phyloP scores from a whole-genome alignment of 2,113 vertebrate genomes.

The Poeciliopsis retropinna region DNA sequence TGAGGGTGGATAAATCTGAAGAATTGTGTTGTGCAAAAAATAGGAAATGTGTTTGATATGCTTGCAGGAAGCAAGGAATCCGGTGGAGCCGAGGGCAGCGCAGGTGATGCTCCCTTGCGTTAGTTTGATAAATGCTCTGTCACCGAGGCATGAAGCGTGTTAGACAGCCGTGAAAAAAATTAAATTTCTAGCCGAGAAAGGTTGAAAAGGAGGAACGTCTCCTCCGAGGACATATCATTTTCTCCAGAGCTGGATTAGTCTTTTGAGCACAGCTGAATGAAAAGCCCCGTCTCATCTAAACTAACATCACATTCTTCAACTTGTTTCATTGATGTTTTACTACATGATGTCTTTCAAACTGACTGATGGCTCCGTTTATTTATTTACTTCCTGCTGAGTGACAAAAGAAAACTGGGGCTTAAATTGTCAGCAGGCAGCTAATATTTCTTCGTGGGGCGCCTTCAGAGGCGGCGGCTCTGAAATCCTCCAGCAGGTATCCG shows the following conservation, averaged over 20 bases:
- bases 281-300: conserved; percentile 22
- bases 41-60: conserved; percentile 25
- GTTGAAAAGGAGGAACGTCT: neutral
- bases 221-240: conserved; percentile 12
- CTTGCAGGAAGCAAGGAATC: conserved; percentile 26
- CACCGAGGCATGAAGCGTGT: conserved; percentile 10
- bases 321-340: conserved; percentile 36
- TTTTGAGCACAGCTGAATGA: neutral
- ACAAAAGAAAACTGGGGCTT: conserved; percentile 60
- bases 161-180: conserved; percentile 10
- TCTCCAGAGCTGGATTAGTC: conserved; percentile 1
- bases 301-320: conserved; percentile 18
- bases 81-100: conserved; percentile 7
- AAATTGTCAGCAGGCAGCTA: conserved; percentile 63
- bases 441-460: conserved; percentile 53
- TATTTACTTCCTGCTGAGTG: conserved; percentile 54
- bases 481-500: conserved; percentile 36
- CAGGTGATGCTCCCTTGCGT: neutral
- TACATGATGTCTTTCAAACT: conserved; percentile 37
- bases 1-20: conserved; percentile 20
- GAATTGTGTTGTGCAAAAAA: conserved; percentile 17
- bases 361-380: conserved; percentile 57
- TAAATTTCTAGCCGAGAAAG: conserved; percentile 12
- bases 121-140: conserved; percentile 28
- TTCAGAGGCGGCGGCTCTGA: conserved; percentile 36